Base-by-base conservation (phyloP, 2,113 vertebrate genomes). In the Brachyhypopomus gauderio region DNA sequence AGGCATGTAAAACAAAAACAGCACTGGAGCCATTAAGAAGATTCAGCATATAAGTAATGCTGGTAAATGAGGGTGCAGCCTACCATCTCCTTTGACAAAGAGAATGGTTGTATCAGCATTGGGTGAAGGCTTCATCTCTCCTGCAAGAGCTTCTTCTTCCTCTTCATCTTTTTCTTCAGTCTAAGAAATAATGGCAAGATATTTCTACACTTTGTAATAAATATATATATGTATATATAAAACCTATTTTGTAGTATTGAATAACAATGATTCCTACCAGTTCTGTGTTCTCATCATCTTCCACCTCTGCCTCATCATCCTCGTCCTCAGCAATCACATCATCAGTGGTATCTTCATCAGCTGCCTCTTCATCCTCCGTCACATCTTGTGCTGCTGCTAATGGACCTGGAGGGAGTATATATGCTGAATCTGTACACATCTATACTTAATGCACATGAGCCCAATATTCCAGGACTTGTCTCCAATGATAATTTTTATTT, bases 81-180 rank as follows among this genome's bases (percentile, higher is more conserved):
- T 93, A 98, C 98, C 97, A 88, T 99, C 97, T 85, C 97, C 97
- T 89, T 97, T 99, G 74, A 98, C 97, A 82, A 99, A 99, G 19
- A 99, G 88, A 86, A 99, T 98, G 71, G 96, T 98, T 82, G 97
- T 99, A 85, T 99, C 97, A 23, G 96, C 98, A 67, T 95, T 95
- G 5, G 98, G 97, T 4, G 97, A 99, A 20, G 97, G 96, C 92
- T 97, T 98, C 56, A 96, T 93, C 83, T 99, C 97, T 48, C 98
- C 96, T 0, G 95, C 95, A 60, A 94, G 85, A 38, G 94, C 94
- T 36, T 98, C 97, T 64, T 98, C 95, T 23, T 94, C 94, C 62
- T 94, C 93, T 20, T 94, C 90, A 27, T 98, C 96, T 89, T 98
- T 98, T 85, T 98, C 97, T 91, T 98, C 97, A 75, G 93, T 94